Base-by-base conservation (phyloP, 2,797 vertebrate genomes). In the Acipenser oxyrinchus region DNA sequence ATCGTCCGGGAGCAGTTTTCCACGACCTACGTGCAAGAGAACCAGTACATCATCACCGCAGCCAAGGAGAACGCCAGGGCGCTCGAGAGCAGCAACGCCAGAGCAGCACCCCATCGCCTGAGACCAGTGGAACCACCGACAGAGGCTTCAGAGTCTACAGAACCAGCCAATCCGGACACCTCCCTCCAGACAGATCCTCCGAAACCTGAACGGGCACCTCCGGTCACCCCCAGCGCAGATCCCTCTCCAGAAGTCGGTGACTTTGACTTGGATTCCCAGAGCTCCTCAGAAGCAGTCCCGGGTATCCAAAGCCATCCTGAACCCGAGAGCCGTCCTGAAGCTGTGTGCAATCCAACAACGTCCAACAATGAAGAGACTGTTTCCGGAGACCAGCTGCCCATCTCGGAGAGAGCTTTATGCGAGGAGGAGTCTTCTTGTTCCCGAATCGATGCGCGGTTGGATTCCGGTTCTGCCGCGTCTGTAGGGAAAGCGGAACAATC, bases 1-100 rank as follows among this genome's bases (percentile, higher is more conserved):
- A 62, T 88, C 49, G 81, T 91, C 11, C 83, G 75, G 10, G 92
- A 93, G 55, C 80, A 84, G 66, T 70, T 79, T 10, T 81, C 81
- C 15, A 73, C 79, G 0, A 51, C 79, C 10, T 74, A 75, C 50
- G 75, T 81, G 13, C 89, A 87, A 67, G 88, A 90, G 62, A 86
- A 84, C 67, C 68, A 79, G 3, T 69, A 79, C 1, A 73, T 83
- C 51, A 69, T 82, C 10, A 69, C 82, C 8, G 79, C 79, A 48
- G 69, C 77, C 70, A 80, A 71, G 64, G 82, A 88, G 1, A 77
- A 63, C 6, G 75, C 76, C n/a, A 52, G 69, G 1, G 65, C 64
- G 12, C 48, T 78, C 37, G 69, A 10, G 61, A 67, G 61, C 64
- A 63, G 55, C 62, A 68, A 15, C 9, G 63, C 15, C 2, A 52